Evolutionary conservation across 2,888 invertebrate species (phyloP), one percentile per base, ranked within the genome.

Genomic region (Steinernema scapterisci): DNA sequence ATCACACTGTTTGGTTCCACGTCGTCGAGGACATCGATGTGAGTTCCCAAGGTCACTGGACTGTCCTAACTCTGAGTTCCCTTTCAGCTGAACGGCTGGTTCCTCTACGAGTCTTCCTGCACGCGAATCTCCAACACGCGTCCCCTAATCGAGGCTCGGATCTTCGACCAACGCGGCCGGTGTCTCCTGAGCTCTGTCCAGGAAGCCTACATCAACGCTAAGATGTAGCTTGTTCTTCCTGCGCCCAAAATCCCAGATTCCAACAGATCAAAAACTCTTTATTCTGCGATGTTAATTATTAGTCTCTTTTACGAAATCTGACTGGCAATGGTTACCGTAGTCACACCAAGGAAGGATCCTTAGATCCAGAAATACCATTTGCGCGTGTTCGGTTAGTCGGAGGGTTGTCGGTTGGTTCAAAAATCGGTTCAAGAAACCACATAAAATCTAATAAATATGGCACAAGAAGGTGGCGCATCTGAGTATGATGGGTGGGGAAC

Each of bases 381-480:
- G 63, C 63, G 63, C 31, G 63, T 63, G 63, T 63, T 63, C 27
- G 63, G n/a, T n/a, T n/a, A n/a, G n/a, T n/a, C n/a, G n/a, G n/a
- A n/a, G n/a, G n/a, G n/a, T n/a, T n/a, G n/a, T n/a, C n/a, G n/a
- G n/a, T n/a, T n/a, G n/a, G n/a, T n/a, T n/a, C n/a, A n/a, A 31
- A 31, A 31, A 63, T 63, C 27, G 31, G 3, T 7, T 48, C 19
- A 19, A 48, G 3, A 48, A 48, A 48, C n/a, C 3, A 48, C 48
- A 27, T 16, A 52, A 52, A n/a, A 11, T n/a, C 31, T 3, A 63
- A 27, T 63, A 63, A 38, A 63, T 63, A 63, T 63, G 63, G 63
- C 63, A 63, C 63, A 25, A 63, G 31, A 54, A 31, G 31, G 63
- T 63, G 63, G 63, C 63, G 27, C 63, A 31, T 63, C 63, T 27